phyloP scores from a whole-genome alignment of 2,888 invertebrate species.

The Agrotis ipsilon region DNA sequence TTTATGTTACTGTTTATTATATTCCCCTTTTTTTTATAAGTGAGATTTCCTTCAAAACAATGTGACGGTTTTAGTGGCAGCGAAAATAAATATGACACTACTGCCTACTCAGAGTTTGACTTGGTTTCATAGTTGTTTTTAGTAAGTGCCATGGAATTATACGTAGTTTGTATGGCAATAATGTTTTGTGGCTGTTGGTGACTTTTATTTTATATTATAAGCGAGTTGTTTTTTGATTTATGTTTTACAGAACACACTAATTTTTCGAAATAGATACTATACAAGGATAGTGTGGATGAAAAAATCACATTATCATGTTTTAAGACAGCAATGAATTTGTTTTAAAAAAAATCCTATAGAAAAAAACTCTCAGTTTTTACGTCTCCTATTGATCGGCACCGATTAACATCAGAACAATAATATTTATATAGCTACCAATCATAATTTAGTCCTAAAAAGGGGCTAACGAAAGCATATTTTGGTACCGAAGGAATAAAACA shows the following conservation, averaged over 20 bases:
- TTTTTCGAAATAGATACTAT: too few species aligned
- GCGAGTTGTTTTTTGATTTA: too few species aligned
- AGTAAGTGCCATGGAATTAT: slow-evolving; percentile 53
- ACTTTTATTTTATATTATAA: slow-evolving; percentile 19
- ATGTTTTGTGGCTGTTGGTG: slow-evolving; percentile 38
- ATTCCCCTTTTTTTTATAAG: slow-evolving; percentile 56
- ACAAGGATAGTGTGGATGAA: too few species aligned
- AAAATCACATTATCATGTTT: too few species aligned
- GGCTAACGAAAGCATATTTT: slow-evolving; percentile 19
- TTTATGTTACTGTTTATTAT: slow-evolving; percentile 64
- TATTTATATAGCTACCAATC: not conserved
- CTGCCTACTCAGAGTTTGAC: slow-evolving; percentile 20
- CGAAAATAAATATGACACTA: slow-evolving; percentile 54
- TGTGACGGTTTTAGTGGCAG: slow-evolving; percentile 48
- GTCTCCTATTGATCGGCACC: too few species aligned
- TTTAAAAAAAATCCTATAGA: too few species aligned
- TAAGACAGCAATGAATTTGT: too few species aligned
- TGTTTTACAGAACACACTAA: too few species aligned
- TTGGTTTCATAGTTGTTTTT: slow-evolving; percentile 40
- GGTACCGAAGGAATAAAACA: slow-evolving; percentile 24
- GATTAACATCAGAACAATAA: not conserved
- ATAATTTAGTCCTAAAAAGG: slow-evolving; percentile 2
- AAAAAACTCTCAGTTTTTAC: not conserved
- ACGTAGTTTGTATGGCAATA: slow-evolving; percentile 36
- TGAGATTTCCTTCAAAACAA: slow-evolving; percentile 58